Evolutionary conservation across 2,113 vertebrate species (phyloP), one percentile per base, ranked within the genome.

Genomic region (Tenebrosternarchus preto): DNA sequence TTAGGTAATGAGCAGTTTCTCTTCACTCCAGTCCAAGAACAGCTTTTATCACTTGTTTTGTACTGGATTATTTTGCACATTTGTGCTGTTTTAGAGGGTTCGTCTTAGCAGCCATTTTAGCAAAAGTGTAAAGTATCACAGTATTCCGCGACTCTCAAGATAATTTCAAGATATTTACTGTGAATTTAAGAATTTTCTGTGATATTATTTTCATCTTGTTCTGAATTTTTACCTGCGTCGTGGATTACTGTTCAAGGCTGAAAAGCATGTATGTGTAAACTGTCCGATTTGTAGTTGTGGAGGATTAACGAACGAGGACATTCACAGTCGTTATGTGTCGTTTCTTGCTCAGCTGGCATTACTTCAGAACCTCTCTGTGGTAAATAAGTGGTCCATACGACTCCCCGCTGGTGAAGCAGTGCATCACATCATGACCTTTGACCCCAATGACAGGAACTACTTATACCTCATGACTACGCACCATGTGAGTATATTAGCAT

Each of bases 401-500:
- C 94, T 98, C 76, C 95, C 94, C 20, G 92, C 93, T 0, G 91
- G 93, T 2, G 96, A 99, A 76, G 89, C 97, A 0, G 96, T 99
- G 73, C 97, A 98, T 85, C 96, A 94, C 60, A 83, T 97, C 89
- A 99, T 99, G 98, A 95, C 95, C 77, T 98, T 99, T 20, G 96
- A 99, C 89, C 95, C 98, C 27, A 93, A 87, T 0, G 95, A 99
- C 88, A 88, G 93, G 17, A 93, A 93, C 81, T 98, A 93, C 88
- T 94, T 99, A 60, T 99, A 98, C 61, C 86, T 99, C 85, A 99
- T 99, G 98, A 98, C 97, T 0, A 95, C 95, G 69, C 92, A 97
- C 82, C 96, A 99, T 90, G 98, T 99, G 89, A 94, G 95, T 81
- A 56, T n/a, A 57, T 7, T 17, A 59, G 22, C 22, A 57, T 20